A percentile compares a stretch with the other conserved stretches of the same genome.
Conservation (phyloP, 1,140 invertebrate species). For the Brachionus koreanus region DNA sequence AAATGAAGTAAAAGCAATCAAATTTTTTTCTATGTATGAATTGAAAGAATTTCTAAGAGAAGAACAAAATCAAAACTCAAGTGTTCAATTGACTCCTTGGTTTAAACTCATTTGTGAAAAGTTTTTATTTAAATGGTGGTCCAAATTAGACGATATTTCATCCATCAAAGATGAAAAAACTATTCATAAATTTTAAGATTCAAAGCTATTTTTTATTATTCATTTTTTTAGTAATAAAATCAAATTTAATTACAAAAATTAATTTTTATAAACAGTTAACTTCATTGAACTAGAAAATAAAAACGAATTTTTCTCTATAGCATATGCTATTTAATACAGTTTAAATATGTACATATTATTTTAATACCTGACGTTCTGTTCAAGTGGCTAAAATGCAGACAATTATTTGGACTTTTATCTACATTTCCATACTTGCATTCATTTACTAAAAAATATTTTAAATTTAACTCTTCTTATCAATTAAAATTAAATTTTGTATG, state of each 20-base stretch:
- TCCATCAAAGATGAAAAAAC: slow-evolving; percentile 21
- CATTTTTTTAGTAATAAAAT: background rate
- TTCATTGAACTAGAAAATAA: no score
- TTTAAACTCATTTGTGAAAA: slow-evolving; percentile 44
- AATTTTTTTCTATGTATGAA: slow-evolving; percentile 27
- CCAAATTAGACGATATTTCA: background rate
- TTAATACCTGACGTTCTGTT: no score
- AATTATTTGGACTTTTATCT: background rate
- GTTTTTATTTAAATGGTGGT: slow-evolving; percentile 43
- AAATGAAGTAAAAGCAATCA: slow-evolving; percentile 38
- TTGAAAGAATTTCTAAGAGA: slow-evolving; percentile 29
- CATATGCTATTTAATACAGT: background rate
- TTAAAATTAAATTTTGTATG: background rate
- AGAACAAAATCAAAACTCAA: slow-evolving; percentile 12
- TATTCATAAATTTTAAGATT: slow-evolving; percentile 37
- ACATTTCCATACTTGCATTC: background rate
- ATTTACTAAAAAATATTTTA: background rate
- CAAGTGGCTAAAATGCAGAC: background rate
- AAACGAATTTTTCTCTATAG: no score
- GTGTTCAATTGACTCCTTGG: slow-evolving; percentile 43
- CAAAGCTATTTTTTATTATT: background rate
- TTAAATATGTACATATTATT: background rate
- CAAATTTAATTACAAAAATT: background rate
- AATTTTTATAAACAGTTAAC: no score
- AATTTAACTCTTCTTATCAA: background rate